These are phyloP conservation scores for Spea hammondii DNA, from an alignment of 2,797 vertebrate species.

Conservation along the genomic window DNA sequence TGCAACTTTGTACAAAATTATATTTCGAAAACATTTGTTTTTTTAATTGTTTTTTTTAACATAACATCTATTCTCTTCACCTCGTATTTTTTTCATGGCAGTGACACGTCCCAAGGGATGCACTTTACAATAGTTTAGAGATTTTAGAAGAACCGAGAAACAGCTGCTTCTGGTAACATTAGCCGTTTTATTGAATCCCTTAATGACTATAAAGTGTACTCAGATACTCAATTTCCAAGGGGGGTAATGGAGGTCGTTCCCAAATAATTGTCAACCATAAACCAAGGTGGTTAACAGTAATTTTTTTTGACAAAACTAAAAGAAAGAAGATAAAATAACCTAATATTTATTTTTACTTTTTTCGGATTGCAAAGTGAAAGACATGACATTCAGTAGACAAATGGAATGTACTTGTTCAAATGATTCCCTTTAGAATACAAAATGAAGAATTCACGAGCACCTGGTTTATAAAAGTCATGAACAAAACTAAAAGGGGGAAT, in stretches of 20 bases:
- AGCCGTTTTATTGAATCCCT: slow-evolving; percentile 64
- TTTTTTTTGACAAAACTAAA: slow-evolving; percentile 46
- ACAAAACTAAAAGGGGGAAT: too few species aligned
- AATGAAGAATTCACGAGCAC: too few species aligned
- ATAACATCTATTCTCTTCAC: slow-evolving; percentile 60
- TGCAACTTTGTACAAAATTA: neutral
- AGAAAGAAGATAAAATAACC: slow-evolving; percentile 50
- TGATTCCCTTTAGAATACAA: too few species aligned
- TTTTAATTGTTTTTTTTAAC: slow-evolving; percentile 67
- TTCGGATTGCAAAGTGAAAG: too few species aligned
- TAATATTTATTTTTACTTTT: slow-evolving; percentile 12
- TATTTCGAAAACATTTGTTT: slow-evolving; percentile 60
- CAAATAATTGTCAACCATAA: slow-evolving; percentile 66
- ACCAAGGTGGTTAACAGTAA: slow-evolving; percentile 63
- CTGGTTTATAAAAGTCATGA: too few species aligned
- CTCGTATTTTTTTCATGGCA: slow-evolving; percentile 60
- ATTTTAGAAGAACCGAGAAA: slow-evolving; percentile 60
- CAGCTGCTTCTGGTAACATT: slow-evolving; percentile 68
- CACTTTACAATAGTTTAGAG: slow-evolving; percentile 57
- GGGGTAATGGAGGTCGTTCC: slow-evolving; percentile 61
- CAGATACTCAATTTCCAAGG: slow-evolving; percentile 66
- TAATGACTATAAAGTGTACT: slow-evolving; percentile 68
- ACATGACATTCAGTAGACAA: too few species aligned
- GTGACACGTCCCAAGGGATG: slow-evolving; percentile 62
- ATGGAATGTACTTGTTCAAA: too few species aligned